Base-by-base conservation (phyloP, 2,797 vertebrate genomes). In the Oreortyx pictus region DNA sequence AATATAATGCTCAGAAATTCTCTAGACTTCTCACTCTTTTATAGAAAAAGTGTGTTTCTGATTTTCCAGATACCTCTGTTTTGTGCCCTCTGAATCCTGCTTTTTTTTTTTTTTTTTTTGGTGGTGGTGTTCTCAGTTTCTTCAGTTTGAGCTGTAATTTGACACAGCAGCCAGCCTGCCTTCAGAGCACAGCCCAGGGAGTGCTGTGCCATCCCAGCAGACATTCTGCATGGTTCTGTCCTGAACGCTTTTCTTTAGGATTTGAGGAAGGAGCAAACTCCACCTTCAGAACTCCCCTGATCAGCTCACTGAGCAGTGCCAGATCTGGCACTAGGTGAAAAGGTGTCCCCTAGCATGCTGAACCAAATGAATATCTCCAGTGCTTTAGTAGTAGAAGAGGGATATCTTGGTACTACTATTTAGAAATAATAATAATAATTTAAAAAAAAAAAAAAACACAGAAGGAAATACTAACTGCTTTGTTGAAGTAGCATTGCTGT, bases 1-100 rank as follows among this genome's bases (percentile, higher is more conserved):
- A 65, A 54, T 44, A 41, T 0, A 0, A 12, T 29, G 11, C 20
- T 56, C 35, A 5, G 1, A 59, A 68, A 27, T 49, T 49, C 41
- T 78, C 24, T 27, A 46, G 20, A 9, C 14, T n/a, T 41, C 49
- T 75, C 61, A 43, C 44, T 47, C 14, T 54, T 60, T 65, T 78
- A 59, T 44, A 44, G 1, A 29, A 27, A 0, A 0, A 37, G 33
- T 2, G 18, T 8, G 9, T 77, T 82, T 86, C 54, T 83, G 31
- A 56, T 82, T 82, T 79, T 79, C 66, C 41, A 50, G 33, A 20
- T 7, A 6, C 7, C 25, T 61, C 6, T n/a, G 29, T 4, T 89
- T 80, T 60, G 35, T 35, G 52, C 47, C 25, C 7, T 22, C n/a
- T 31, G 18, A 13, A 78, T 85, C 57, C 31, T 29, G 22, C 23